Percentiles rank a stretch among this genome's conserved stretches.
These are phyloP conservation scores for Artemisiospiza belli DNA, from an alignment of 2,113 vertebrate species.

Conservation along the genomic window DNA sequence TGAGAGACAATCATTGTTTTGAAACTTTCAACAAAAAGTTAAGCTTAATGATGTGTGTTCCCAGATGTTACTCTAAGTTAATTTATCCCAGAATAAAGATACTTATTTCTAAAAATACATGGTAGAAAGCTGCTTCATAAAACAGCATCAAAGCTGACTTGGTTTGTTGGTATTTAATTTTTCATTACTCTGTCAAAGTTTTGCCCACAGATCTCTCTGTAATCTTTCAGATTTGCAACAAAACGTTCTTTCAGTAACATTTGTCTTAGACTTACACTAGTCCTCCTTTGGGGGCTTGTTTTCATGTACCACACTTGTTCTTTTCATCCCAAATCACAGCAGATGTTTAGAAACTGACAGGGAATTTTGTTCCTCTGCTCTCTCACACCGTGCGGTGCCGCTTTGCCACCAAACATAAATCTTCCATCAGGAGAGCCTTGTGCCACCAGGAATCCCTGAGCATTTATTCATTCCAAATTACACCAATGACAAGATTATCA, in stretches of 20 bases:
- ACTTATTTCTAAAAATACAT: constrained; percentile 50
- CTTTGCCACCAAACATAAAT: background rate
- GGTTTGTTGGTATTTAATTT: constrained; percentile 50
- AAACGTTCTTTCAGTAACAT: background rate
- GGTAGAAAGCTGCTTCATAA: constrained; percentile 14
- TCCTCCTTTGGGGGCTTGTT: background rate
- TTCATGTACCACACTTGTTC: background rate
- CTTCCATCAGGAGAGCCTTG: background rate
- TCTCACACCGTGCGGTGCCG: rapidly evolving
- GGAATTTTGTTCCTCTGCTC: background rate
- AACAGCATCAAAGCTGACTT: constrained; percentile 31
- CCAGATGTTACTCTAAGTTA: constrained; percentile 37
- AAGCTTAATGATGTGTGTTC: background rate
- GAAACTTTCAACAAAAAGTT: constrained; percentile 39
- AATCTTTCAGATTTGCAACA: background rate
- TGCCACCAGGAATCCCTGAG: background rate
- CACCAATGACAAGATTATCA: background rate
- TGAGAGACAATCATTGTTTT: constrained; percentile 11
- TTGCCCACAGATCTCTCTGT: constrained; percentile 1
- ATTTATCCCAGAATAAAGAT: constrained; percentile 29
- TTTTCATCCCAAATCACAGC: background rate
- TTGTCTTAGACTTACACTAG: background rate
- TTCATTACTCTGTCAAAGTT: constrained; percentile 36
- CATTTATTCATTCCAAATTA: background rate
- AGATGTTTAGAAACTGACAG: background rate